Conservation (phyloP, 1,140 invertebrate genomes). For the Eufriesea mexicana region DNA sequence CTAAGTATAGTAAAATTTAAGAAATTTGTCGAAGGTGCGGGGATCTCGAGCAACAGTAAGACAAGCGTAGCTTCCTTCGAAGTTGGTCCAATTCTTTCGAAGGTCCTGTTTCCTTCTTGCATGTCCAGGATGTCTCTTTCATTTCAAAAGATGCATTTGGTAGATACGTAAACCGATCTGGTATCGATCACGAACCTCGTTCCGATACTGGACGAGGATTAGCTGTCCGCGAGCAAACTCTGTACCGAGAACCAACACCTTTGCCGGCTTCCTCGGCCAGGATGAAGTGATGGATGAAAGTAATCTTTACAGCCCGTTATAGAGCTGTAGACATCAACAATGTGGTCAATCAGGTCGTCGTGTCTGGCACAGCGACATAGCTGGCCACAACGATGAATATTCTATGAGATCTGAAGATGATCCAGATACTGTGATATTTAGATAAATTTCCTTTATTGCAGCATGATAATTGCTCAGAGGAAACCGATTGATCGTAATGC, state of each 20-base stretch:
- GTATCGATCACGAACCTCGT: background rate
- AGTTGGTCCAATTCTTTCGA: slow-evolving; percentile 36
- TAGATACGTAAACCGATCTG: background rate
- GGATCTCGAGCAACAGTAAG: slow-evolving; percentile 58
- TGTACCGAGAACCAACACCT: slow-evolving; percentile 60
- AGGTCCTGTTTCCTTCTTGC: background rate
- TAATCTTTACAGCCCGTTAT: background rate
- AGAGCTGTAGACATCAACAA: background rate
- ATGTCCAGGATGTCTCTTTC: slow-evolving; percentile 57
- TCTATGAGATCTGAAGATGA: slow-evolving; percentile 60
- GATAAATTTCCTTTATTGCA: slow-evolving; percentile 42
- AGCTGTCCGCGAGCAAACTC: slow-evolving; percentile 42
- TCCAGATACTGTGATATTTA: slow-evolving; percentile 34
- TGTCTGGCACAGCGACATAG: slow-evolving; percentile 5
- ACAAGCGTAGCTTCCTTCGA: slow-evolving; percentile 42
- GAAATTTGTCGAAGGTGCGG: slow-evolving; percentile 49
- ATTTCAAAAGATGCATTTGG: slow-evolving; percentile 51
- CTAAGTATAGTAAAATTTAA: slow-evolving; percentile 45
- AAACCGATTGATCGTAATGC: background rate
- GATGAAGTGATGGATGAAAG: slow-evolving; percentile 54
- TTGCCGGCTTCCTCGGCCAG: slow-evolving; percentile 53
- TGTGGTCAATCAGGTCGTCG: slow-evolving; percentile 30
- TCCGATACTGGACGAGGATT: slow-evolving; percentile 15
- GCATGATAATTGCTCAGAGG: slow-evolving; percentile 38
- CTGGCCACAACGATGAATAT: slow-evolving; percentile 36